Conservation (phyloP, 1,140 invertebrate genomes). For the Brachionus calyciflorus region DNA sequence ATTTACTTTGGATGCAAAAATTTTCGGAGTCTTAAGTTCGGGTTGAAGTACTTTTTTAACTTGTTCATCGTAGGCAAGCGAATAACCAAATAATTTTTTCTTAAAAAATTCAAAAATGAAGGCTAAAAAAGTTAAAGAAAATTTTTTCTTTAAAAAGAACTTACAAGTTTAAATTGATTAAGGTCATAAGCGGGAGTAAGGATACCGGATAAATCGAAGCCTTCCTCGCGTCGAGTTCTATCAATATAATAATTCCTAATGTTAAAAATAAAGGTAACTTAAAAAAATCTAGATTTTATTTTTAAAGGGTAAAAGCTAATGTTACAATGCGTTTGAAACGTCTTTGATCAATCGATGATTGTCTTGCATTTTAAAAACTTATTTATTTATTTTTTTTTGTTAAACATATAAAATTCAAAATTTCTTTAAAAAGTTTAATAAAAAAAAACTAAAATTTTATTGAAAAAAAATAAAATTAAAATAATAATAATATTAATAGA, state of each 20-base stretch:
- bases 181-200: constrained; percentile 22
- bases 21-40: constrained; percentile 16
- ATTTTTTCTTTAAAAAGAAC: too few relatives aligned
- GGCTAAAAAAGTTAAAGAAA: not conserved
- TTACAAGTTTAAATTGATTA: constrained; percentile 16
- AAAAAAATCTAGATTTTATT: not conserved
- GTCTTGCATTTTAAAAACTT: constrained; percentile 26
- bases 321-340: constrained; percentile 44
- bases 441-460: not conserved
- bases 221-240: constrained; percentile 24
- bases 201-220: constrained; percentile 20
- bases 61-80: constrained; percentile 21
- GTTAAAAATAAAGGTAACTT: not conserved
- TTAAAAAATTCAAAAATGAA: not conserved
- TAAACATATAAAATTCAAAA: not conserved
- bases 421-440: not conserved
- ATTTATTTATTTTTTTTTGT: too few relatives aligned
- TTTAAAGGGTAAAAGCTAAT: not conserved
- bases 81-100: constrained; percentile 25
- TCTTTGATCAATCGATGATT: constrained; percentile 43
- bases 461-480: too few relatives aligned
- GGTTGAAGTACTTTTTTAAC: not conserved
- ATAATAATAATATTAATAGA: too few relatives aligned
- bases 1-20: not conserved
- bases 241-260: constrained; percentile 35